Evolutionary conservation across 1,140 invertebrate genomes (phyloP).

Genomic region (Gryon sp.): DNA sequence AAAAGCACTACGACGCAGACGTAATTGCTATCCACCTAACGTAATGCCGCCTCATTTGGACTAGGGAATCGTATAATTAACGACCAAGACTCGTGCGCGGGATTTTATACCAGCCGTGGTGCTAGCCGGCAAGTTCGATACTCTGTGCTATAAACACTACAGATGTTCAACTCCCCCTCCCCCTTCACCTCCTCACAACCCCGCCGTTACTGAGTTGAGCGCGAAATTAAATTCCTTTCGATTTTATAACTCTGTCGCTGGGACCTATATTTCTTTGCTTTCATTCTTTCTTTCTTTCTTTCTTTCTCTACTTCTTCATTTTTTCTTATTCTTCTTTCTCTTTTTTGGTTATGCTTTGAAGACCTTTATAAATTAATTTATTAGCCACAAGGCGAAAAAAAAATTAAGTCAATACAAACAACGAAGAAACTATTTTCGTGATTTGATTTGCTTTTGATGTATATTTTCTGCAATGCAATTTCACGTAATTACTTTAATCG

Average conservation of each 20-base stretch:
- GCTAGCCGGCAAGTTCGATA: constrained; percentile 33
- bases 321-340: constrained; percentile 2
- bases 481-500: too few relatives aligned
- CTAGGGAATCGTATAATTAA: constrained; percentile 45
- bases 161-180: too few relatives aligned
- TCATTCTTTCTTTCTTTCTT: constrained; percentile 2
- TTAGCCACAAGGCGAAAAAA: not conserved
- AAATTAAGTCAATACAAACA: too few relatives aligned
- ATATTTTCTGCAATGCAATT: too few relatives aligned
- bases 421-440: too few relatives aligned
- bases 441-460: too few relatives aligned
- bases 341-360: not conserved
- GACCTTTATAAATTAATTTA: not conserved
- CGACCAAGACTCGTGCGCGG: constrained; percentile 18
- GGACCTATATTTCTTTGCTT: constrained; percentile 15
- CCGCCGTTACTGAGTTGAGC: too few relatives aligned
- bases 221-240: constrained; percentile 67
- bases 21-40: constrained; percentile 39
- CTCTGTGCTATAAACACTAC: constrained; percentile 61
- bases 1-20: constrained; percentile 18
- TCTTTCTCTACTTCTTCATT: not conserved
- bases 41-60: constrained; percentile 31
- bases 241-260: constrained; percentile 54
- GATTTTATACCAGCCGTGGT: constrained; percentile 19
- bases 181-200: constrained; percentile 56